A percentile compares a stretch with the other conserved stretches of the same genome.
These are phyloP conservation scores for Sesamia inferens DNA, from an alignment of 2,888 invertebrate species.

Conservation along the genomic window DNA sequence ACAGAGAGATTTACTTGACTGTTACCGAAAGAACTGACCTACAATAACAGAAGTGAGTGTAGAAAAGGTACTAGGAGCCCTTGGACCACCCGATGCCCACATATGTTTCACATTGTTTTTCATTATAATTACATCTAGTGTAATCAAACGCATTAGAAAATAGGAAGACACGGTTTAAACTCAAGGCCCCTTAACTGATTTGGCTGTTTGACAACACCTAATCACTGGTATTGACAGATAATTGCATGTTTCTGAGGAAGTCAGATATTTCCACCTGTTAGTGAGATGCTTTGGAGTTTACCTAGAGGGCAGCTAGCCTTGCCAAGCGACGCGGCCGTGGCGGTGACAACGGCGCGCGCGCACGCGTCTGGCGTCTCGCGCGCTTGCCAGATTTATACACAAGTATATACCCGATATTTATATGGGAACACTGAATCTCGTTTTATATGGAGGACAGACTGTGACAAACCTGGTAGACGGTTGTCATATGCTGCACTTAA, in stretches of 20 bases:
- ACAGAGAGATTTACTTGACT: neutral
- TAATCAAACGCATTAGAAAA: slow-evolving; percentile 11
- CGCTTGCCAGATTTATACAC: slow-evolving; percentile 64
- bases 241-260: slow-evolving; percentile 23
- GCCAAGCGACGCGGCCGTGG: slow-evolving; percentile 70
- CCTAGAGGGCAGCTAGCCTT: slow-evolving; percentile 62
- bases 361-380: slow-evolving; percentile 59
- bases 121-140: neutral
- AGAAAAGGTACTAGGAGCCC: neutral
- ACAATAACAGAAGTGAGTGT: neutral
- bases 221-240: slow-evolving; percentile 38
- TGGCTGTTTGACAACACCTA: slow-evolving; percentile 32
- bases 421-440: slow-evolving; percentile 54
- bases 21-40: neutral
- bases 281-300: slow-evolving; percentile 60
- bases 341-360: slow-evolving; percentile 62
- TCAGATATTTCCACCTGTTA: slow-evolving; percentile 53
- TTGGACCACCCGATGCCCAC: neutral
- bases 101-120: too few species aligned
- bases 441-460: slow-evolving; percentile 51
- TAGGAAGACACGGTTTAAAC: slow-evolving; percentile 12
- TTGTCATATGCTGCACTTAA: slow-evolving; percentile 28
- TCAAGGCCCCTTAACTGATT: slow-evolving; percentile 26
- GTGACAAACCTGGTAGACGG: slow-evolving; percentile 36
- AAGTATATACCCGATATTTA: slow-evolving; percentile 43